Conservation (phyloP, 64 coral and sea anemone genomes). For the Actinia tenebrosa region DNA sequence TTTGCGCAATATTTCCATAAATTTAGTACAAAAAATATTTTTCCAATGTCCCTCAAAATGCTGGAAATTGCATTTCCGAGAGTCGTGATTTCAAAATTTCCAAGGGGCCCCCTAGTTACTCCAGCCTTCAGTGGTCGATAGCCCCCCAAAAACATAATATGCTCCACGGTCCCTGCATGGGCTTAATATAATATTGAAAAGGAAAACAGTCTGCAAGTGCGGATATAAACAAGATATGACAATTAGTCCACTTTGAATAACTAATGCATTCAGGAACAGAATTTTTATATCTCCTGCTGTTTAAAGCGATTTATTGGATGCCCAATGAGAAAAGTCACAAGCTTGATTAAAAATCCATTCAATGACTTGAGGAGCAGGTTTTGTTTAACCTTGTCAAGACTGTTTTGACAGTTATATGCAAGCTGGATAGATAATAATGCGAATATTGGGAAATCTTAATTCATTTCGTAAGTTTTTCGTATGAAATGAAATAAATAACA, state of each 20-base stretch:
- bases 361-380: background rate
- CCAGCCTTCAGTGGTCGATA: too few relatives aligned
- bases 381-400: conserved; percentile 1
- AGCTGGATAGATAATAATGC: background rate
- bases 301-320: background rate
- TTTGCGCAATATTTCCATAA: too few relatives aligned
- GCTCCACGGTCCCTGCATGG: too few relatives aligned
- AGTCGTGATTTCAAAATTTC: too few relatives aligned
- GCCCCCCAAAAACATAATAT: too few relatives aligned
- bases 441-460: background rate
- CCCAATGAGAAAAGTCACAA: background rate
- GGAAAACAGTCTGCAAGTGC: too few relatives aligned
- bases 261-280: background rate
- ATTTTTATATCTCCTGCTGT: background rate
- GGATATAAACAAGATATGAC: background rate
- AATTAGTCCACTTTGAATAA: background rate
- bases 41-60: too few relatives aligned
- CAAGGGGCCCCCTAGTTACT: too few relatives aligned
- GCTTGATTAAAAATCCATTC: background rate
- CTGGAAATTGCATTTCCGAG: too few relatives aligned
- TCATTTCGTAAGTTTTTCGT: background rate
- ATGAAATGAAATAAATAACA: too few relatives aligned
- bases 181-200: too few relatives aligned
- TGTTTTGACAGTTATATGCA: background rate
- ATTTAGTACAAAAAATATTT: too few relatives aligned